Percentiles rank a stretch among this genome's conserved stretches.
Evolutionary conservation across 2,113 vertebrate species (phyloP).

Genomic region (Coracopsis vasa): DNA sequence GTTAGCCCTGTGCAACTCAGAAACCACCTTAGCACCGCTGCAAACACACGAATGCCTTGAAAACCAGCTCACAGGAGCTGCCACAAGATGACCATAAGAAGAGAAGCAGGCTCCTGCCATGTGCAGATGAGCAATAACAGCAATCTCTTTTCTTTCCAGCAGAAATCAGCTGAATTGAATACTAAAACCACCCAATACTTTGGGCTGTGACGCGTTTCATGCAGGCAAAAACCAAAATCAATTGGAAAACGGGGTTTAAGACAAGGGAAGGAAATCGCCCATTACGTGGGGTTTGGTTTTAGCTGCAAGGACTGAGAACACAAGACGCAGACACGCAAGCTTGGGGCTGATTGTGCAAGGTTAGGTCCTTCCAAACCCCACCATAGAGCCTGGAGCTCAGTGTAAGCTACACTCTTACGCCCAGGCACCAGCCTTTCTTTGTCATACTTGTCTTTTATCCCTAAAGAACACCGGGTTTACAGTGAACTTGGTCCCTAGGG

Average conservation of each 20-base stretch:
- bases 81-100: background rate
- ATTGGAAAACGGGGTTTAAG: accelerated
- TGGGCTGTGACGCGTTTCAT: background rate
- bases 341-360: background rate
- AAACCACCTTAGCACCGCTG: background rate
- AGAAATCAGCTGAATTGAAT: background rate
- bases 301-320: background rate
- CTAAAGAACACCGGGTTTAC: background rate
- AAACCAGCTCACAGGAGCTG: background rate
- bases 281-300: background rate
- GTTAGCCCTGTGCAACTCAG: background rate
- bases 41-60: background rate
- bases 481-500: background rate
- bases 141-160: no score
- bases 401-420: background rate
- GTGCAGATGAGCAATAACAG: accelerated
- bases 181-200: background rate
- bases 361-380: background rate
- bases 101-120: background rate
- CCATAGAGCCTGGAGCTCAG: background rate
- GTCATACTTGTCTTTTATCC: background rate
- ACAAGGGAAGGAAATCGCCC: background rate
- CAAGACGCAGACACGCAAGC: background rate
- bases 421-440: background rate
- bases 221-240: background rate